Base-by-base conservation (phyloP, 1,140 invertebrate species). In the Eumeta japonica region DNA sequence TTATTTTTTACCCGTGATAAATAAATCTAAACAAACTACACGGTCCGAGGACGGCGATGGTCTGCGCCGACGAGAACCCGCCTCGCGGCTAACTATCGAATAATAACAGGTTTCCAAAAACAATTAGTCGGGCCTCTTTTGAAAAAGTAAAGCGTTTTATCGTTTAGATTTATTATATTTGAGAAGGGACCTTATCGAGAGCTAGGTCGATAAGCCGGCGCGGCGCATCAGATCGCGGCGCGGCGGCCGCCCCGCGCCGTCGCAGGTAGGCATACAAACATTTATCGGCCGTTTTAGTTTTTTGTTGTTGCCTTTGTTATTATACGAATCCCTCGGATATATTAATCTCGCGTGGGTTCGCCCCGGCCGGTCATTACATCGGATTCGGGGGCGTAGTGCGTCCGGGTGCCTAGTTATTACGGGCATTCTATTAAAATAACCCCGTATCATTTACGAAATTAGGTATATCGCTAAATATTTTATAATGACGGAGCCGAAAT, bases 391-490 rank as follows among this genome's bases (percentile, higher is more conserved):
- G 70, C 70, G 70, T 67, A 56, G 49, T 63, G 52, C 55, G 60
- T 58, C 43, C 60, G 61, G 57, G 48, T 67, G 66, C 63, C 55
- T 64, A 61, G 58, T 67, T 66, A 74, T 74, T 74, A 74, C 45
- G 55, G 47, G 37, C 56, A 52, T 60, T 65, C 62, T 71, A 71
- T 63, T 67, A 64, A 62, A 74, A 67, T 66, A 61, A 58, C 54
- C 49, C 55, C 46, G 55, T 61, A 61, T 68, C 61, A 65, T 70
- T 71, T 64, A 62, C 39, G 45, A 67, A 74, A 71, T 74, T 67
- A 60, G 64, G 56, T 60, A 50, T 50, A 70, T 71, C 64, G 65
- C 65, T 74, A 74, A 74, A 71, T 74, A 71, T 71, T 74, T 71
- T 70, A 61, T 71, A 70, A 71, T 71, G 56, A 61, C 43, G 52